These are phyloP conservation scores for Gymnoscopelus microlampas DNA, from an alignment of 2,797 vertebrate genomes.

Conservation along the genomic window DNA sequence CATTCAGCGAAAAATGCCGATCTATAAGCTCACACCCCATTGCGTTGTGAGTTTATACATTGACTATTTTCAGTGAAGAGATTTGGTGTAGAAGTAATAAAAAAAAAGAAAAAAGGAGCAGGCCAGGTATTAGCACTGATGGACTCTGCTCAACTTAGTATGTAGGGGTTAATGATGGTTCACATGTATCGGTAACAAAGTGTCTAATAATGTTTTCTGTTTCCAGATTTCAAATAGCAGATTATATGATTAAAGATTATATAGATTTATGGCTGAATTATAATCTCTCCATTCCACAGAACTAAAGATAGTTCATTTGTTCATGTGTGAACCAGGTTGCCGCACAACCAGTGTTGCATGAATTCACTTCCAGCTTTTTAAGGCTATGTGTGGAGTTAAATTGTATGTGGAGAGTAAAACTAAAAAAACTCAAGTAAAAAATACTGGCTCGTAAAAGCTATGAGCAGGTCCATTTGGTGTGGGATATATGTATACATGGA, in stretches of 20 bases:
- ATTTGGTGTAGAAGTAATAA: no score
- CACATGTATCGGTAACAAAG: slow-evolving; percentile 40
- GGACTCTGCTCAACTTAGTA: no score
- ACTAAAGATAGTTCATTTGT: slow-evolving; percentile 36
- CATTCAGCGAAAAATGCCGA: no score
- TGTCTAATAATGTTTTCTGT: slow-evolving; percentile 40
- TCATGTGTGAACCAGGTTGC: slow-evolving; percentile 34
- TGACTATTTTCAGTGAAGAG: no score
- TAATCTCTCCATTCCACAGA: slow-evolving; percentile 37
- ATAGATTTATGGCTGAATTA: slow-evolving; percentile 55
- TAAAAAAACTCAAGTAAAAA: slow-evolving; percentile 41
- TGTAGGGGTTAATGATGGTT: slow-evolving; percentile 9
- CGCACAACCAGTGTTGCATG: slow-evolving; percentile 27
- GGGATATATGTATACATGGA: slow-evolving; percentile 40
- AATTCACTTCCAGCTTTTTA: slow-evolving; percentile 63
- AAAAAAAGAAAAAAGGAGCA: no score
- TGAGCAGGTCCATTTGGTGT: slow-evolving; percentile 70
- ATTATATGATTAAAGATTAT: slow-evolving; percentile 22
- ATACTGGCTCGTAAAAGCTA: slow-evolving; percentile 58
- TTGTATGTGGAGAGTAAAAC: slow-evolving; percentile 45
- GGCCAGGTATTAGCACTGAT: no score
- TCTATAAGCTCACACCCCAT: no score
- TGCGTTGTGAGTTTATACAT: no score
- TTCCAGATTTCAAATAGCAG: slow-evolving; percentile 25
- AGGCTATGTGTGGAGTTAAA: slow-evolving; percentile 69